Base-by-base conservation (phyloP, 2,888 invertebrate genomes). In the Amorpha juglandis region DNA sequence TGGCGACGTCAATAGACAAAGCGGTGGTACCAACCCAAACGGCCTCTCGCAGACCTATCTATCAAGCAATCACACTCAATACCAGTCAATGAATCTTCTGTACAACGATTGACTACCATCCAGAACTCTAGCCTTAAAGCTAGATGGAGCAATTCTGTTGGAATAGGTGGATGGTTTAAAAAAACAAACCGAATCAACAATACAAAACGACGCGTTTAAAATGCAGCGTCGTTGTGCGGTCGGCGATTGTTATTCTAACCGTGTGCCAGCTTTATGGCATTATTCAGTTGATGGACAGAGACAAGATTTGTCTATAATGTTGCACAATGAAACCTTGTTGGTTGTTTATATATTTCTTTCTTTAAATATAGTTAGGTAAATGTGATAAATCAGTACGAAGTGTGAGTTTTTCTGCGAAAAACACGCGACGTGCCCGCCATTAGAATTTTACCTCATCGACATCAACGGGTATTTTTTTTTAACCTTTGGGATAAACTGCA, bases 221-320 rank as follows among this genome's bases (percentile, higher is more conserved):
- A 42, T 58, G 38, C 58, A 12, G 38, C 38, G 33, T 52, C 11
- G 55, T 42, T 21, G 53, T 8, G n/a, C 50, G 52, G 4, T 52
- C 33, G 38, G 12, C n/a, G 11, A 58, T 58, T 42, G 58, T 12
- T 58, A 58, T 58, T 38, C 58, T 19, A 38, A 19, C 12, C 16
- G 38, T 11, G 42, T 19, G 42, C 58, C 19, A 58, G 19, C 6
- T 58, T 58, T 42, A 58, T 58, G 42, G 42, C 58, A 38, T 42
- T 16, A 14, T 58, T 42, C 58, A 19, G 58, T 42, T 19, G 55
- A 58, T 19, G 42, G 58, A 35, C 53, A 16, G n/a, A 9, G n/a
- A 9, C 38, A 38, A 19, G 6, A 12, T 19, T 35, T 58, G 42
- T 58, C 42, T 58, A 42, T 14, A 45, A 12, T 45, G 45, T 38